Conservation (phyloP, 2,888 invertebrate species). For the Perdita meconis region DNA sequence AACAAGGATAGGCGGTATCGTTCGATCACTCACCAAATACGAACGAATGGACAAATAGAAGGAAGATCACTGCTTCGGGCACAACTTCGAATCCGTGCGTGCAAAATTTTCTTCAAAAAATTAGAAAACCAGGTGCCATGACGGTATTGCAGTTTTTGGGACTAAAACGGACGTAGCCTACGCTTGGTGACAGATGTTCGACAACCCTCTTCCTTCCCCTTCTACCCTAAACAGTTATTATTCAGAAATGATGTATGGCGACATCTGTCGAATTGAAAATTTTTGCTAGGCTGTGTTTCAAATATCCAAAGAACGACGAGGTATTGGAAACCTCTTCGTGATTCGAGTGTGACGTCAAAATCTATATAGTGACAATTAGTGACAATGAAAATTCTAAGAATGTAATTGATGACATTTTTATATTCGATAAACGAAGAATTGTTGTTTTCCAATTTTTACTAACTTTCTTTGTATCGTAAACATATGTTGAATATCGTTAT, state of each 20-base stretch:
- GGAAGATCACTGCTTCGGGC: slow-evolving; percentile 36
- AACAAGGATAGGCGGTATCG: slow-evolving; percentile 43
- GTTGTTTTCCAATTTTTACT: too few species aligned
- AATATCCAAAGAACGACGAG: too few species aligned
- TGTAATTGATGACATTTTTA: background rate
- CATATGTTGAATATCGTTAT: too few species aligned
- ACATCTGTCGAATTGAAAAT: slow-evolving; percentile 54
- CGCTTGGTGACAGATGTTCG: slow-evolving; percentile 79
- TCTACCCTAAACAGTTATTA: slow-evolving; percentile 58
- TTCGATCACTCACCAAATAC: slow-evolving; percentile 63
- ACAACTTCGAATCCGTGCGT: slow-evolving; percentile 29
- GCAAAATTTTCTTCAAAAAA: slow-evolving; percentile 69
- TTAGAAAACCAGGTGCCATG: slow-evolving; percentile 78
- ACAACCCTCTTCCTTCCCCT: slow-evolving; percentile 72
- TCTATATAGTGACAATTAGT: background rate
- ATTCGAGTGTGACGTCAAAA: background rate
- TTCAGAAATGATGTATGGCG: slow-evolving; percentile 61
- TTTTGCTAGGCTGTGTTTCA: slow-evolving; percentile 33
- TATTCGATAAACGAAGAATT: background rate
- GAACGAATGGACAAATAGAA: slow-evolving; percentile 36
- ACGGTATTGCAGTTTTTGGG: slow-evolving; percentile 77
- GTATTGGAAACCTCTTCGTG: too few species aligned
- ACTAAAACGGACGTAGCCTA: slow-evolving; percentile 74
- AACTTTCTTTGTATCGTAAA: too few species aligned
- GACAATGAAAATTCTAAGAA: background rate